Evolutionary conservation across 1,140 invertebrate genomes (phyloP).

Genomic region (Aphelenchoides fujianensis): DNA sequence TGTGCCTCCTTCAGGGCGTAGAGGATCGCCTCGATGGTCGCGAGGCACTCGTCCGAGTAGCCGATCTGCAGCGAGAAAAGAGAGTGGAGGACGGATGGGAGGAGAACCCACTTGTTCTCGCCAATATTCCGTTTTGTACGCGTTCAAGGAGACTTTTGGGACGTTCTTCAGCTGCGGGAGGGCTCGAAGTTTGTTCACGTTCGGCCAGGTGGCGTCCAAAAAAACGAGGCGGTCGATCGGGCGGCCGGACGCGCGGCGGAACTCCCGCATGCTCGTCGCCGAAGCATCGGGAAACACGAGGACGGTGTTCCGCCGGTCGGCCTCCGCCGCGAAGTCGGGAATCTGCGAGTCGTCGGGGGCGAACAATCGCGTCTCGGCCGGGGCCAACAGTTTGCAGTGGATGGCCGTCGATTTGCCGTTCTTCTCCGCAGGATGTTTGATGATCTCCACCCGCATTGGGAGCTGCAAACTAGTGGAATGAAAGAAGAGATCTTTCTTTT

Average conservation of each 20-base stretch:
- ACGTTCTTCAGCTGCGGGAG: conserved; percentile 39
- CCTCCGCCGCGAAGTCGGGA: conserved; percentile 43
- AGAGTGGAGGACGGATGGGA: too few relatives aligned
- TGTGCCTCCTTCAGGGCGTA: conserved; percentile 54
- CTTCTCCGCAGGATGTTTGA: conserved; percentile 86
- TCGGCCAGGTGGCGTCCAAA: conserved; percentile 57
- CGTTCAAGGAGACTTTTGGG: conserved; percentile 45
- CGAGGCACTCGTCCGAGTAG: conserved; percentile 44
- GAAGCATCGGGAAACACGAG: conserved; percentile 26
- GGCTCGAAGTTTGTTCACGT: conserved; percentile 40
- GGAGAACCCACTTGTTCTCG: too few relatives aligned
- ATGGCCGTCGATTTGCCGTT: conserved; percentile 93
- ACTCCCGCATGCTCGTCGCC: conserved; percentile 7
- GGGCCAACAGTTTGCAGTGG: conserved; percentile 82
- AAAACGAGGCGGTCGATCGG: conserved; percentile 51
- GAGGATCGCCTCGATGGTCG: conserved; percentile 61
- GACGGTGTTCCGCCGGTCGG: conserved; percentile 3
- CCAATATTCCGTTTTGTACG: conserved; percentile 57
- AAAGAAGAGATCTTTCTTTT: too few relatives aligned
- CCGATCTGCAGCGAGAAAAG: conserved; percentile 46
- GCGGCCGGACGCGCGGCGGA: background rate
- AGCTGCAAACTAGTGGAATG: conserved; percentile 67
- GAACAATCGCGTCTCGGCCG: conserved; percentile 77
- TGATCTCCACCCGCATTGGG: conserved; percentile 85
- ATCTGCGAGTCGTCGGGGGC: conserved; percentile 73